phyloP scores from a whole-genome alignment of 2,797 vertebrate genomes.

The Gymnopithys bicolor region DNA sequence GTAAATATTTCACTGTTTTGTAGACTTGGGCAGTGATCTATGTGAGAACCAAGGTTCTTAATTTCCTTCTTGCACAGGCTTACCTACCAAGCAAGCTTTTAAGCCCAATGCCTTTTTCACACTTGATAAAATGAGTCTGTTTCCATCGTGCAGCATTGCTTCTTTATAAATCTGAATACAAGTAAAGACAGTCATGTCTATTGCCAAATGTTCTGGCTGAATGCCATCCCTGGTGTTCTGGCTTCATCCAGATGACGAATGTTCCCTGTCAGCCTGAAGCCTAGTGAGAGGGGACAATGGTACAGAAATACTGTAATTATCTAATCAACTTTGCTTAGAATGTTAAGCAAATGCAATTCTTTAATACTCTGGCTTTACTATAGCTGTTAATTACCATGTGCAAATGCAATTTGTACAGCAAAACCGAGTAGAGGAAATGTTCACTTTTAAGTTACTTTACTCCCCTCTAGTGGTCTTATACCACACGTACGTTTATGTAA shows the following conservation, averaged over 20 bases:
- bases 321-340: constrained; percentile 61
- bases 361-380: constrained; percentile 50
- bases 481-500: constrained; percentile 7
- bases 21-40: not conserved
- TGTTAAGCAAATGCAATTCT: constrained; percentile 64
- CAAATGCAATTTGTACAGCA: constrained; percentile 50
- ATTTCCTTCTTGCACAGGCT: not conserved
- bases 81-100: constrained; percentile 4
- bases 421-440: not conserved
- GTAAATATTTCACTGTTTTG: constrained; percentile 13
- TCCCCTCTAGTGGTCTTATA: constrained; percentile 75
- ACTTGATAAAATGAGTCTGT: constrained; percentile 41
- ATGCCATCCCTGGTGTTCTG: constrained; percentile 45
- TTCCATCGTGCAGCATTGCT: constrained; percentile 8
- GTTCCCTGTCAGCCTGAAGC: constrained; percentile 51
- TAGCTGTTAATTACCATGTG: constrained; percentile 57
- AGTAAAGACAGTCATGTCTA: constrained; percentile 47
- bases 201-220: constrained; percentile 63
- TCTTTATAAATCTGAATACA: constrained; percentile 35
- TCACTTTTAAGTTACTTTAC: constrained; percentile 71
- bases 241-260: constrained; percentile 52
- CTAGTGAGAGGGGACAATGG: constrained; percentile 54
- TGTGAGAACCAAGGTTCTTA: not conserved
- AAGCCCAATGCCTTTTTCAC: not conserved
- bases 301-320: constrained; percentile 62